Evolutionary conservation across 1,140 invertebrate genomes (phyloP), one percentile per base, ranked within the genome.

Genomic region (Caerostris darwini): DNA sequence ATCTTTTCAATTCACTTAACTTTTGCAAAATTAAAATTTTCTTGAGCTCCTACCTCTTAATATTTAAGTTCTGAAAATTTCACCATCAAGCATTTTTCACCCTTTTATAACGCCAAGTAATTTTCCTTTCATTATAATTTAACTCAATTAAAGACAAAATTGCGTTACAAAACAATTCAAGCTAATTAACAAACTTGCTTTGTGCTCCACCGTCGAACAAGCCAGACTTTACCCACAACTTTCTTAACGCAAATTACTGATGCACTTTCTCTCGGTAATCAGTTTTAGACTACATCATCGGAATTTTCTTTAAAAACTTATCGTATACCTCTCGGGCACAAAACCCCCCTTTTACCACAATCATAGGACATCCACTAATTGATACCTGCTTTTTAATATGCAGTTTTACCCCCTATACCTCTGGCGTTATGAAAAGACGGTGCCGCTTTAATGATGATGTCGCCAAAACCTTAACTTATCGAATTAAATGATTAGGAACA

Each of bases 401-500:
- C 88, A 10, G 69, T 50, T 50, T 81, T 59, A 56, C 59, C 50
- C 54, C 50, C n/a, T 10, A 17, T 69, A n/a, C 89, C 58, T 14
- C 34, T 14, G 77, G 69, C 67, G 12, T 61, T 82, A 50, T 91
- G 89, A 91, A 91, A 87, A 89, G 87, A 67, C 59, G 71, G 57
- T 54, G n/a, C 56, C 57, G 57, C 82, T 91, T 91, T 91, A 91
- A 91, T 82, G 71, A 69, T 91, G 89, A 91, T 81, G 89, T 82
- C 54, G 71, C 71, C 58, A 59, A 58, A 91, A 91, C 58, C 89
- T n/a, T 59, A 81, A 82, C 89, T 91, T 91, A 91, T 91, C 89
- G 89, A 91, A 91, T 91, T 91, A 91, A 81, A 91, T 61, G 71
- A 91, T 91, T 91, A 91, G 67, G 12, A 53, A 19, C 69, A 69